Evolutionary conservation across 2,888 invertebrate genomes (phyloP), one percentile per base, ranked within the genome.

Genomic region (Parochlus steinenii): DNA sequence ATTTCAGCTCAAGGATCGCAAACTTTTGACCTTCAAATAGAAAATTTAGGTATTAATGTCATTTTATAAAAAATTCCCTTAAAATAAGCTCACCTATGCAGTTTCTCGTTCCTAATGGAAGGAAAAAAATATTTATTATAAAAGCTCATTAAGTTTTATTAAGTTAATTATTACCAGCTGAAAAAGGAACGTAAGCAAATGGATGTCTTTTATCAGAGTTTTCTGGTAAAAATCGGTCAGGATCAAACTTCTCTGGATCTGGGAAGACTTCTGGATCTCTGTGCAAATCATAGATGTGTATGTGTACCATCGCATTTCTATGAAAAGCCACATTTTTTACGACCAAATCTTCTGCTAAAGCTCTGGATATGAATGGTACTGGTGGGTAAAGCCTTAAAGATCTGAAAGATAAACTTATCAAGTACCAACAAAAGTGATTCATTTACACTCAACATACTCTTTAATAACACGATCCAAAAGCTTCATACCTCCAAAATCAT

Each of bases 11-110:
- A 25, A 71, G 48, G 53, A 71, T 65, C 0, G 75, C 74, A 46
- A 71, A 76, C 43, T 67, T 65, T 52, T 74, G 69, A n/a, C 76
- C 74, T n/a, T n/a, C n/a, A n/a, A n/a, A n/a, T n/a, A n/a, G n/a
- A n/a, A n/a, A n/a, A n/a, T n/a, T n/a, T n/a, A n/a, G n/a, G n/a
- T n/a, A n/a, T n/a, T n/a, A n/a, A n/a, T n/a, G n/a, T n/a, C n/a
- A n/a, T n/a, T n/a, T n/a, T n/a, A n/a, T n/a, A n/a, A n/a, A n/a
- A n/a, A n/a, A n/a, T n/a, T n/a, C n/a, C n/a, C n/a, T n/a, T n/a
- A n/a, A n/a, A n/a, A n/a, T n/a, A n/a, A n/a, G n/a, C n/a, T n/a
- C n/a, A n/a, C n/a, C n/a, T n/a, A n/a, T n/a, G n/a, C n/a, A n/a
- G n/a, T n/a, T n/a, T n/a, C n/a, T n/a, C n/a, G n/a, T n/a, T n/a